Percentiles rank a stretch among this genome's conserved stretches.
These are phyloP conservation scores for Drosophila navojoa DNA, from an alignment of 1,140 invertebrate genomes.

Conservation along the genomic window DNA sequence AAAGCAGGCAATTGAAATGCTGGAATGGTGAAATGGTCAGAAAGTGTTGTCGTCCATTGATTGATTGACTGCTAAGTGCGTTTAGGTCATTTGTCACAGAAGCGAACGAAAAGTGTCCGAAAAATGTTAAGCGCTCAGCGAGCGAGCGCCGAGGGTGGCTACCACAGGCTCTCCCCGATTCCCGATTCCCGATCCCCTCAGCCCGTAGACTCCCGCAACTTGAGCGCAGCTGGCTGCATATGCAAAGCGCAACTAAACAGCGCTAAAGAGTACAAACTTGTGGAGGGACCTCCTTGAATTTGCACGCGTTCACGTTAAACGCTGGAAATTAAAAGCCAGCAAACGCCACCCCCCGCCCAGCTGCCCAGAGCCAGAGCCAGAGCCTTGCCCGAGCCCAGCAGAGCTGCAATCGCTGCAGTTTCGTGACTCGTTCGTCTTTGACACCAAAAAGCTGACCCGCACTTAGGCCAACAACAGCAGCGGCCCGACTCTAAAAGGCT, in stretches of 20 bases:
- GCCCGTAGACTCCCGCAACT: neutral
- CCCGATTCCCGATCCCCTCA: neutral
- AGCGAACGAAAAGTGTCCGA: constrained; percentile 6
- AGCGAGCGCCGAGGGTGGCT: constrained; percentile 42
- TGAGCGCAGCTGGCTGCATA: constrained; percentile 2
- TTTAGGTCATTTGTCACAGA: constrained; percentile 21
- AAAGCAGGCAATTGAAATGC: constrained; percentile 11
- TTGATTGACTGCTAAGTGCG: constrained; percentile 33
- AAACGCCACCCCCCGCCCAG: neutral
- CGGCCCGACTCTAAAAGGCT: constrained; percentile 53
- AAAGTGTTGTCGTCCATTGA: constrained; percentile 26
- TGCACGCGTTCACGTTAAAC: constrained; percentile 70
- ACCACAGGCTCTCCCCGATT: neutral
- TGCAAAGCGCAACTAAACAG: constrained; percentile 74
- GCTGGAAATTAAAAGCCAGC: constrained; percentile 60
- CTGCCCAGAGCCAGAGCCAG: neutral
- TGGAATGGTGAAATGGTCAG: constrained; percentile 12
- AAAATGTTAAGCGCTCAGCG: neutral
- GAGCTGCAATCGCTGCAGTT: constrained; percentile 11
- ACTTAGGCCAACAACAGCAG: constrained; percentile 65
- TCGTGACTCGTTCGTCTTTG: constrained; percentile 64
- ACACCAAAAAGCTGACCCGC: constrained; percentile 74
- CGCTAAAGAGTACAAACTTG: constrained; percentile 77
- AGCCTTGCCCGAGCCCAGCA: neutral
- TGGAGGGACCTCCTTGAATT: constrained; percentile 41